Conservation (phyloP, 2,113 vertebrate genomes). For the Neogobius melanostomus region DNA sequence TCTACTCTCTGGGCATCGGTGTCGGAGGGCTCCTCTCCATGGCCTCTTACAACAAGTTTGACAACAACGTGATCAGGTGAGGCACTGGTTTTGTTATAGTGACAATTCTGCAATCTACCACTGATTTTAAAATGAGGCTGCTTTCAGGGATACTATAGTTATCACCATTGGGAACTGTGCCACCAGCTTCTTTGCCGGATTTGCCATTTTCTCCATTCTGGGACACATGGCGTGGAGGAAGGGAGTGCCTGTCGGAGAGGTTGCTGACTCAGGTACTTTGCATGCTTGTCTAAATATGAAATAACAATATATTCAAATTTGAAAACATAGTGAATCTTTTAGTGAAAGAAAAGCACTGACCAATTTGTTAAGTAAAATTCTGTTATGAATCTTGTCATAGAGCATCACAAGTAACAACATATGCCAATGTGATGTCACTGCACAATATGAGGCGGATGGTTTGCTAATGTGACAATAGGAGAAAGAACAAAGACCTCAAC, state of each 20-base stretch:
- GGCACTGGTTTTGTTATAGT: constrained; percentile 5
- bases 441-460: no score
- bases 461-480: no score
- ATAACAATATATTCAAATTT: background rate
- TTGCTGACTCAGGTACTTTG: constrained; percentile 78
- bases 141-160: constrained; percentile 77
- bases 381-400: no score
- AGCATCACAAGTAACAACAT: no score
- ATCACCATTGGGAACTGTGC: constrained; percentile 80
- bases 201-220: constrained; percentile 83
- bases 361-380: background rate
- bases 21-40: constrained; percentile 82
- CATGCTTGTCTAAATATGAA: background rate
- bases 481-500: no score
- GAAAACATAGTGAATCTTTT: background rate
- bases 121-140: background rate
- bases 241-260: constrained; percentile 75
- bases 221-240: constrained; percentile 85
- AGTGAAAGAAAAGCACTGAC: background rate
- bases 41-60: constrained; percentile 85
- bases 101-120: background rate
- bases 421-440: no score
- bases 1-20: constrained; percentile 83
- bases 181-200: constrained; percentile 82
- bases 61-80: constrained; percentile 84